Conservation (phyloP, 1,140 invertebrate species). For the Gryllus bimaculatus region DNA sequence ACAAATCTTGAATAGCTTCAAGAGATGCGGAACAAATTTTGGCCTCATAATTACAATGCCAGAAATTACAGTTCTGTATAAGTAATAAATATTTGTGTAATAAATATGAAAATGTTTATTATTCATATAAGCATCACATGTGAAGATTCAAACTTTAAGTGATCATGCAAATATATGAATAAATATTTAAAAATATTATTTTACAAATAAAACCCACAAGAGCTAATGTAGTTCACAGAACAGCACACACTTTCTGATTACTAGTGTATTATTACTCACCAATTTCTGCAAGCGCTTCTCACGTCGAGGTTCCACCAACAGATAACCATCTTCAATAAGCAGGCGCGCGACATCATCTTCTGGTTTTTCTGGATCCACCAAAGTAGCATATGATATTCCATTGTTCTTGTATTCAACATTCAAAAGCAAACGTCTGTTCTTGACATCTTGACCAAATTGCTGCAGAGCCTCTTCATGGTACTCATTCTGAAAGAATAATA, state of each 20-base stretch:
- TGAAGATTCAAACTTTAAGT: too few relatives aligned
- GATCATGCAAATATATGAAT: too few relatives aligned
- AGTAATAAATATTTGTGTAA: too few relatives aligned
- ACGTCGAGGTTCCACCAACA: slow-evolving; percentile 68
- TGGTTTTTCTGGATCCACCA: slow-evolving; percentile 52
- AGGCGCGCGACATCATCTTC: slow-evolving; percentile 76
- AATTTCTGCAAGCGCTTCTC: slow-evolving; percentile 74
- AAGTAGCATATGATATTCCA: slow-evolving; percentile 58
- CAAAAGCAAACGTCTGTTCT: slow-evolving; percentile 56
- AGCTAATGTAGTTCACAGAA: neutral
- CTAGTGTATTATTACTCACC: slow-evolving; percentile 35
- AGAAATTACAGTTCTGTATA: too few relatives aligned
- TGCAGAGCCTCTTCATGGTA: slow-evolving; percentile 64
- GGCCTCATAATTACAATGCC: too few relatives aligned
- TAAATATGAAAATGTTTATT: too few relatives aligned
- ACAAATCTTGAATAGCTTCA: too few relatives aligned
- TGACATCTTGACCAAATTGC: slow-evolving; percentile 55
- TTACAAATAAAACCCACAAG: too few relatives aligned
- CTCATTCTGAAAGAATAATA: slow-evolving; percentile 42
- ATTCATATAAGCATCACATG: too few relatives aligned
- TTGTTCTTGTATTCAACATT: slow-evolving; percentile 61
- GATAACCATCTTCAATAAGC: slow-evolving; percentile 75
- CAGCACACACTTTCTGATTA: too few relatives aligned
- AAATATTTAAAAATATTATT: too few relatives aligned
- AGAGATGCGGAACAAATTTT: too few relatives aligned